These are phyloP conservation scores for Ciconia stormi DNA, from an alignment of 2,113 vertebrate species.

Conservation along the genomic window DNA sequence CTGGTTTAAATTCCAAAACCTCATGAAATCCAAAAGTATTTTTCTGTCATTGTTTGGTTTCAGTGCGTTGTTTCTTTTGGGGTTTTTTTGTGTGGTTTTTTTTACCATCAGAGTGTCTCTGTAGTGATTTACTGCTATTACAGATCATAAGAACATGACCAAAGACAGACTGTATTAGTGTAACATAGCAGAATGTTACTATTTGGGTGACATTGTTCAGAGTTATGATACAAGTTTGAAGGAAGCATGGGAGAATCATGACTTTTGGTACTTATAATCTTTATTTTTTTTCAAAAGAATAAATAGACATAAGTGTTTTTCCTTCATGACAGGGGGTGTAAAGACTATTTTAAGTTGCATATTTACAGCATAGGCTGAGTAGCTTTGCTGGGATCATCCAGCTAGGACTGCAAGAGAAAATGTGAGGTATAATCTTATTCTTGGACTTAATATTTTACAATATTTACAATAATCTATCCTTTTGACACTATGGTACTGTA, in stretches of 20 bases:
- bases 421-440: background rate
- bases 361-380: background rate
- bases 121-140: conserved; percentile 36
- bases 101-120: background rate
- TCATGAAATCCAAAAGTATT: conserved; percentile 13
- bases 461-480: background rate
- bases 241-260: background rate
- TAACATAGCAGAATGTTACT: background rate
- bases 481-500: background rate
- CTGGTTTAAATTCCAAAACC: conserved; percentile 16
- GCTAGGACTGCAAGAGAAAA: background rate
- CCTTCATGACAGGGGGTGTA: background rate
- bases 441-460: background rate
- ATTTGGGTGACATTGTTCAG: background rate
- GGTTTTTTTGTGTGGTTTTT: background rate
- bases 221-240: background rate
- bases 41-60: conserved; percentile 15
- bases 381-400: background rate
- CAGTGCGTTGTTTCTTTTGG: background rate
- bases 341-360: background rate
- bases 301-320: background rate
- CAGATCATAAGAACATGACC: conserved; percentile 28
- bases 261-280: background rate
- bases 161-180: background rate
- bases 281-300: background rate